Base-by-base conservation (phyloP, 2,888 invertebrate genomes). In the Eucriotettix oculatus region DNA sequence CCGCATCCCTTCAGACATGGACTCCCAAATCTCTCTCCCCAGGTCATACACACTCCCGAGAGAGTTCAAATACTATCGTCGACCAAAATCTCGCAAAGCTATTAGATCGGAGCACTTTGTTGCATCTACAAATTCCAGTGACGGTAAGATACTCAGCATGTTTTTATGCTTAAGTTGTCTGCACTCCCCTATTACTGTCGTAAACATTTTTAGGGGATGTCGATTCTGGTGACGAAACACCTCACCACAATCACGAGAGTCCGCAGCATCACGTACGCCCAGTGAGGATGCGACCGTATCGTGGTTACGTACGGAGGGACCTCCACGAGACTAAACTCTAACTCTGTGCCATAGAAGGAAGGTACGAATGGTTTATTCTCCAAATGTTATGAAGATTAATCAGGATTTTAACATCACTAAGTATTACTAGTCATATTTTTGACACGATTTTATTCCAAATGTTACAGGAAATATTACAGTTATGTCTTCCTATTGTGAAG, bases 111-210 rank as follows among this genome's bases (percentile, higher is more conserved):
- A 85, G 70, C 82, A 85, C 64, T 85, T 85, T 67, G 79, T 87
- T 29, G 84, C 86, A 11, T 89, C 89, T 66, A 90, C 89, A 48
- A 90, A 91, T 69, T 90, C 90, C 68, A 90, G 90, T 66, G 90
- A 90, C 69, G 90, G 90, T 86, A 70, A 73, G n/a, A n/a, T n/a
- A n/a, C n/a, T n/a, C n/a, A n/a, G 71, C 68, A 44, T n/a, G 2
- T 12, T 9, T 48, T 48, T n/a, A 48, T 48, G 2, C 9, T 48
- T n/a, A 48, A 48, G 3, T n/a, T 12, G 48, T 44, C 10, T n/a
- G n/a, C n/a, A n/a, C n/a, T n/a, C n/a, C n/a, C 44, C 44, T 44
- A 14, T 14, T 48, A 48, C n/a, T 48, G 48, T 48, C 5, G 12
- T 14, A 48, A 48, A 48, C 9, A 7, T n/a, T 12, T 48, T 48